phyloP scores from a whole-genome alignment of 2,888 invertebrate genomes.

The Lithosia quadra region DNA sequence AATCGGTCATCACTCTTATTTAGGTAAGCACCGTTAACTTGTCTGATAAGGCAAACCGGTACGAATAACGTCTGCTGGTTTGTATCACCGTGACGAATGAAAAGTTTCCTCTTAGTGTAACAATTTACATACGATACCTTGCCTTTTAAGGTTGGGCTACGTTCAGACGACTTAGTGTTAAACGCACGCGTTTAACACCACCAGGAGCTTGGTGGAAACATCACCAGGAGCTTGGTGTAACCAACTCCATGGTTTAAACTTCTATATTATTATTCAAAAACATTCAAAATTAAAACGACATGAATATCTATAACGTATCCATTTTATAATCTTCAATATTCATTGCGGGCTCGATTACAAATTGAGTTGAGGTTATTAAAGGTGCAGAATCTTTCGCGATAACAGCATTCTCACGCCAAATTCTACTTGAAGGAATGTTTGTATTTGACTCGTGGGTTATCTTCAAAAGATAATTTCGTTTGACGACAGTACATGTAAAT shows the following conservation, averaged over 20 bases:
- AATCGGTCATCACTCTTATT: background rate
- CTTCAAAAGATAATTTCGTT: conserved; percentile 3
- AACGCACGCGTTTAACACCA: no score
- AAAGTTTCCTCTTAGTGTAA: background rate
- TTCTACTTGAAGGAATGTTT: conserved; percentile 3
- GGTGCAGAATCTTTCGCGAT: background rate
- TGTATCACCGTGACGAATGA: conserved; percentile 1
- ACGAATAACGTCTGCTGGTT: background rate
- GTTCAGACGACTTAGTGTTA: background rate
- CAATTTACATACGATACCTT: background rate
- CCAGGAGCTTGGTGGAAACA: no score
- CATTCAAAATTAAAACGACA: no score
- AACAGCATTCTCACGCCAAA: background rate
- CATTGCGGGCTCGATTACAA: background rate
- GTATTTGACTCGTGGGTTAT: background rate
- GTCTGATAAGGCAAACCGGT: background rate
- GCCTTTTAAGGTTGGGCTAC: background rate
- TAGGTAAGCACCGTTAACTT: background rate
- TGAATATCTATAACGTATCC: no score
- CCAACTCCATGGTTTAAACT: no score
- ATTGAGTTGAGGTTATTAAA: conserved; percentile 1
- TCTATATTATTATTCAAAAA: no score
- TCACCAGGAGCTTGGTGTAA: no score
- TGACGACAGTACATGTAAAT: background rate
- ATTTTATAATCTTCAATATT: background rate